Conservation (phyloP, 30 jellyfish, hydroid and myxozoan genomes). For the Sanderia malayensis region DNA sequence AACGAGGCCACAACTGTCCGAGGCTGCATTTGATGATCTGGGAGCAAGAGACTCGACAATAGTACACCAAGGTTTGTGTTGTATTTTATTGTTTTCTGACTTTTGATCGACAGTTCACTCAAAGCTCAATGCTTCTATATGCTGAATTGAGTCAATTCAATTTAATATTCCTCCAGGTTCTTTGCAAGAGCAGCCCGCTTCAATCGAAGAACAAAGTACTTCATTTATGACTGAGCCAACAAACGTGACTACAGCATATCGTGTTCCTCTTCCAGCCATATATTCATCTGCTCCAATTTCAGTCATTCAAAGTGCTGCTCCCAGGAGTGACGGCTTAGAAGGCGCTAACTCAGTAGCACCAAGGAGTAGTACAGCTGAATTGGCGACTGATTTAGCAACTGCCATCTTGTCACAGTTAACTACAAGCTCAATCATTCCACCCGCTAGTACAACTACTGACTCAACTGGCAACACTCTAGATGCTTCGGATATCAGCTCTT, state of each 20-base stretch:
- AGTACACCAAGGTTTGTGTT: not conserved
- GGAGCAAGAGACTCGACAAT: not conserved
- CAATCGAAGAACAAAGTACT: not conserved
- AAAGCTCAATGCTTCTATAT: too few species aligned
- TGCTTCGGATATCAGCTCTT: too few species aligned
- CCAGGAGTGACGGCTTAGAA: constrained; percentile 36
- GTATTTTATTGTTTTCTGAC: too few species aligned
- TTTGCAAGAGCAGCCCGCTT: not conserved
- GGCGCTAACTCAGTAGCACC: too few species aligned
- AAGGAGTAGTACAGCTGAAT: constrained; percentile 35
- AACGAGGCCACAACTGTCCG: constrained; percentile 2
- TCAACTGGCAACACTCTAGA: constrained; percentile 65
- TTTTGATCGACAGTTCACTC: too few species aligned
- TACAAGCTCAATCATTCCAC: constrained; percentile 76
- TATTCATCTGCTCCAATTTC: constrained; percentile 27
- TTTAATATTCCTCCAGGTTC: too few species aligned
- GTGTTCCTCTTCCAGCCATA: not conserved
- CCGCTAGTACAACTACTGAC: constrained; percentile 54
- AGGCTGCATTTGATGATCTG: not conserved
- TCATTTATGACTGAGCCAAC: not conserved
- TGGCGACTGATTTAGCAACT: constrained; percentile 90
- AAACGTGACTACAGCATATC: not conserved
- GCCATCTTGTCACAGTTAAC: constrained; percentile 89
- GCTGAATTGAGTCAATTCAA: too few species aligned
- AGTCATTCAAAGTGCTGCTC: constrained; percentile 23